Conservation (phyloP, 2,888 invertebrate species). For the Drosophila ustulata region DNA sequence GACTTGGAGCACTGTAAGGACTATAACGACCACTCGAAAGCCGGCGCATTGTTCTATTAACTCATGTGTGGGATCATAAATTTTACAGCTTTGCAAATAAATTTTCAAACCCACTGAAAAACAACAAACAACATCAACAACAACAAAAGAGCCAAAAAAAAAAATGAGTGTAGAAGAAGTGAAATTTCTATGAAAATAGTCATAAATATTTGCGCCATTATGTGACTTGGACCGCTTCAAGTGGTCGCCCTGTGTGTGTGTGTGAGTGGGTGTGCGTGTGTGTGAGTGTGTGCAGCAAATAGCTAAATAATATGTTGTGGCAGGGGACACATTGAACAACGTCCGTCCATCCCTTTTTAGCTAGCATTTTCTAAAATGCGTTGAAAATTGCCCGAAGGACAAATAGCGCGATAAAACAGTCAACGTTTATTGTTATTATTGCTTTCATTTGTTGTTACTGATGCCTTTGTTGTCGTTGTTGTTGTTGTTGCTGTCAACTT, state of each 20-base stretch:
- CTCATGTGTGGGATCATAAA: slow-evolving; percentile 76
- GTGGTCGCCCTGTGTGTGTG: slow-evolving; percentile 47
- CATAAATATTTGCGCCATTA: slow-evolving; percentile 76
- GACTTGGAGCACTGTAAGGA: slow-evolving; percentile 5
- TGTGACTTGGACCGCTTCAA: slow-evolving; percentile 63
- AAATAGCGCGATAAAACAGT: slow-evolving; percentile 74
- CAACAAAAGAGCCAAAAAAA: slow-evolving; percentile 18
- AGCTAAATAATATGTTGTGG: slow-evolving; percentile 68
- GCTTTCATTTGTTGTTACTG: slow-evolving; percentile 37
- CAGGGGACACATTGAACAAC: slow-evolving; percentile 40
- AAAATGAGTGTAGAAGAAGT: slow-evolving; percentile 12
- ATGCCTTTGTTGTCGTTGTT: slow-evolving; percentile 1
- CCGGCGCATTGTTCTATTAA: slow-evolving; percentile 73
- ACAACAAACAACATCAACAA: not conserved
- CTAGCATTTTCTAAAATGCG: slow-evolving; percentile 48
- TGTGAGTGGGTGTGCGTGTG: slow-evolving; percentile 9
- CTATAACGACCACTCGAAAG: slow-evolving; percentile 39
- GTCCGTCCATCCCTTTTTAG: slow-evolving; percentile 32
- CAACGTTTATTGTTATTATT: slow-evolving; percentile 74
- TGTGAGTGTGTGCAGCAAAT: slow-evolving; percentile 54
- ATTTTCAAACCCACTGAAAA: slow-evolving; percentile 46
- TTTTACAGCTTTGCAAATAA: slow-evolving; percentile 77
- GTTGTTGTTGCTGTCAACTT: slow-evolving; percentile 53
- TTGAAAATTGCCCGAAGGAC: slow-evolving; percentile 70
- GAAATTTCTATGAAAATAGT: slow-evolving; percentile 61